Conservation (phyloP, 1,140 invertebrate genomes). For the Euwallacea similis region DNA sequence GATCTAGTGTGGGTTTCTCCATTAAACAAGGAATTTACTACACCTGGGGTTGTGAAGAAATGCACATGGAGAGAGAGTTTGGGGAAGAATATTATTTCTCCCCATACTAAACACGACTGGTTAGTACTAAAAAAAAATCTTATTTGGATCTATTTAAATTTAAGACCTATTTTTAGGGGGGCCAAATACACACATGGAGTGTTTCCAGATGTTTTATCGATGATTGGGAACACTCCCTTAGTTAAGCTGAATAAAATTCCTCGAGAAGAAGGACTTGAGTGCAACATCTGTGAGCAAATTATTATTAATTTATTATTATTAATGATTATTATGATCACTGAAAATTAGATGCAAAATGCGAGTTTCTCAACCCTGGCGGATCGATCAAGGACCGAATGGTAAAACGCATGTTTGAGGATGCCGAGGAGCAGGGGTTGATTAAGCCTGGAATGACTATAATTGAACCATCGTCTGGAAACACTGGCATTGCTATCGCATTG, state of each 20-base stretch:
- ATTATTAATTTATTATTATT: conserved; percentile 39
- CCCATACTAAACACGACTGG: conserved; percentile 30
- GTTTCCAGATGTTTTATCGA: conserved; percentile 75
- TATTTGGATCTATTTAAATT: background rate
- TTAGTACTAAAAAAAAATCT: background rate
- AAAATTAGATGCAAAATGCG: conserved; percentile 83
- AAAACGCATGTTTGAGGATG: conserved; percentile 92
- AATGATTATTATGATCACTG: conserved; percentile 64
- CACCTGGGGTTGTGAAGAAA: conserved; percentile 23
- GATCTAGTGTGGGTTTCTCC: conserved; percentile 29
- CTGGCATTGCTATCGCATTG: conserved; percentile 93
- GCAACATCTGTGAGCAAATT: conserved; percentile 86
- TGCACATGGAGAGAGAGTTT: conserved; percentile 27
- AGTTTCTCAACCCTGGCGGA: conserved; percentile 96
- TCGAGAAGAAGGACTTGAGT: conserved; percentile 77
- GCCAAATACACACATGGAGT: conserved; percentile 21
- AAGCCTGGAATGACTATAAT: conserved; percentile 90
- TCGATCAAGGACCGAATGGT: conserved; percentile 97
- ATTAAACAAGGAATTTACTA: conserved; percentile 15
- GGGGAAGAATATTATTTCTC: conserved; percentile 16
- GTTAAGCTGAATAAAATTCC: conserved; percentile 86
- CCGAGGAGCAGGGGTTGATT: conserved; percentile 81
- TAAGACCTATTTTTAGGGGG: conserved; percentile 12
- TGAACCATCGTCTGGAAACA: conserved; percentile 95
- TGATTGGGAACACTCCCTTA: conserved; percentile 91